A percentile compares a stretch with the other conserved stretches of the same genome.
Conservation (phyloP, 2,888 invertebrate genomes). For the Silvanus unidentatus region DNA sequence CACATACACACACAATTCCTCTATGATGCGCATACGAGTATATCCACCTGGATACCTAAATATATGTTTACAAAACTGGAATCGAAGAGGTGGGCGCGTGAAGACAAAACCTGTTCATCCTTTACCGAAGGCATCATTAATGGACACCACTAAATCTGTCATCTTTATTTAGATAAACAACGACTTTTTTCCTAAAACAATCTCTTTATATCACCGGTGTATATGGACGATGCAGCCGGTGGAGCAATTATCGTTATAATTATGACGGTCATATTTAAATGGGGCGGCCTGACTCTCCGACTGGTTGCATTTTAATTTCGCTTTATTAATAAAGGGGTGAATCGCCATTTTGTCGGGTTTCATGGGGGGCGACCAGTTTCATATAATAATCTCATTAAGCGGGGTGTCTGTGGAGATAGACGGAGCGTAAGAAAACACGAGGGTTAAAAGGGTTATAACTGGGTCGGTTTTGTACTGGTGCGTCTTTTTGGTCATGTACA, state of each 20-base stretch:
- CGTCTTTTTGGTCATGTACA: too few species aligned
- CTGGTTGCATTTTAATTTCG: constrained; percentile 33
- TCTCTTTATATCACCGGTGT: constrained; percentile 5
- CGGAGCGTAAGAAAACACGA: constrained; percentile 42
- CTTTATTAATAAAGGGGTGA: constrained; percentile 34
- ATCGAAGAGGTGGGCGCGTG: constrained; percentile 30
- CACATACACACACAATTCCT: too few species aligned
- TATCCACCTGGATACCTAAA: too few species aligned
- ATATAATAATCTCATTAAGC: constrained; percentile 49
- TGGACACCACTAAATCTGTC: constrained; percentile 39
- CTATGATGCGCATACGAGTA: too few species aligned
- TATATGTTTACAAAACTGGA: constrained; percentile 20
- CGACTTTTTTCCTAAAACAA: constrained; percentile 10
- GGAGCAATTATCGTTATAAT: neutral
- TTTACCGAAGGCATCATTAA: constrained; percentile 30
- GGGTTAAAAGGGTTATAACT: constrained; percentile 34
- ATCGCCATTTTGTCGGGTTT: constrained; percentile 43
- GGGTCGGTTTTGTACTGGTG: constrained; percentile 16
- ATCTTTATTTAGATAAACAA: constrained; percentile 35
- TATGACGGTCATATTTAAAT: too few species aligned
- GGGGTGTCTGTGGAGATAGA: constrained; percentile 44
- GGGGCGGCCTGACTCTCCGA: too few species aligned
- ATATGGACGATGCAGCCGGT: neutral
- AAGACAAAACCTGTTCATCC: constrained; percentile 33
- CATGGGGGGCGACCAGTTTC: constrained; percentile 33